Evolutionary conservation across 2,888 invertebrate species (phyloP).

Genomic region (Petrolisthes manimaculis): DNA sequence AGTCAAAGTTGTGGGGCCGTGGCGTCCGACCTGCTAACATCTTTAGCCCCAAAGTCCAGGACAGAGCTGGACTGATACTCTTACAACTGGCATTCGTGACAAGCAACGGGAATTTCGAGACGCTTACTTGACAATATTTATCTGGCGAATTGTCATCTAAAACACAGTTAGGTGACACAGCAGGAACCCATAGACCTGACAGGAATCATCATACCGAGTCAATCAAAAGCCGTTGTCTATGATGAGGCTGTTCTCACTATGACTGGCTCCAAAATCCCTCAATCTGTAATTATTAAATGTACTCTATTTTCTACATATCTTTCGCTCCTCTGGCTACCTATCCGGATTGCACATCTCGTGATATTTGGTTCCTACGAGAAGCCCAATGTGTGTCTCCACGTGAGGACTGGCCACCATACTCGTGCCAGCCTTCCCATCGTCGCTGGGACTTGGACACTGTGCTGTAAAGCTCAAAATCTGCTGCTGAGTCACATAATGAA

Average conservation of each 20-base stretch:
- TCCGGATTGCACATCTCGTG: too few species aligned
- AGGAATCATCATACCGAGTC: conserved; percentile 9
- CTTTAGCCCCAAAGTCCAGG: conserved; percentile 14
- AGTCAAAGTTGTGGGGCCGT: conserved; percentile 35
- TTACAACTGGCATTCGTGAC: conserved; percentile 26
- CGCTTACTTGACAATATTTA: neutral
- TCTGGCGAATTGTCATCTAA: conserved; percentile 1
- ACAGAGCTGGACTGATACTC: conserved; percentile 12
- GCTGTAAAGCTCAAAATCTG: conserved; percentile 28
- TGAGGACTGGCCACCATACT: conserved; percentile 5
- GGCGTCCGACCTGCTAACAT: neutral
- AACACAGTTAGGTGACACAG: neutral
- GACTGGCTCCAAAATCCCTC: neutral
- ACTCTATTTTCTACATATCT: too few species aligned
- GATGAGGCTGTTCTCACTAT: too few species aligned
- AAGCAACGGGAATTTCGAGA: conserved; percentile 3
- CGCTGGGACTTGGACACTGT: neutral
- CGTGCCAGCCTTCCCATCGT: neutral
- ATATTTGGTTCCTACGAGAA: too few species aligned
- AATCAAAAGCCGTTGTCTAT: neutral
- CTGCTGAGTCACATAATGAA: conserved; percentile 38
- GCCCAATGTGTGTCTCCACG: too few species aligned
- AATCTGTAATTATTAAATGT: neutral
- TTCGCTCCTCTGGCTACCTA: too few species aligned
- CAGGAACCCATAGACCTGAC: neutral